These are phyloP conservation scores for Gopherus flavomarginatus DNA, from an alignment of 2,113 vertebrate species.

Conservation along the genomic window DNA sequence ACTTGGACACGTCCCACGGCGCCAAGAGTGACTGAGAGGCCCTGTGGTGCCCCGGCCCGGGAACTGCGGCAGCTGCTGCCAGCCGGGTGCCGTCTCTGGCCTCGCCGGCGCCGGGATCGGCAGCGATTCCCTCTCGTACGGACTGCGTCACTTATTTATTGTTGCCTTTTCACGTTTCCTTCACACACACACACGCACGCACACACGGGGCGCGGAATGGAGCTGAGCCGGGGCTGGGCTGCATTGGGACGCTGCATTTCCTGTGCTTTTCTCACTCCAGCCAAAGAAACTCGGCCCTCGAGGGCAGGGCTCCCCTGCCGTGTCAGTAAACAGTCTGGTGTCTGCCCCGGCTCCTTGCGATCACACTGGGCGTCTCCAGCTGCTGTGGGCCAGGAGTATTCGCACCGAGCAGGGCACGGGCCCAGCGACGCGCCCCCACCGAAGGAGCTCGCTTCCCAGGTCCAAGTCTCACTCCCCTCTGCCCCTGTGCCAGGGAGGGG, in stretches of 20 bases:
- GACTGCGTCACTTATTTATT: constrained; percentile 96
- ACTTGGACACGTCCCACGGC: constrained; percentile 90
- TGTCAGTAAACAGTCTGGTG: constrained; percentile 52
- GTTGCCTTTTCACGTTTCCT: constrained; percentile 92
- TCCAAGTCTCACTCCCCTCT: not conserved
- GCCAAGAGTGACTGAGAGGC: constrained; percentile 91
- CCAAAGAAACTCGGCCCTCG: constrained; percentile 79
- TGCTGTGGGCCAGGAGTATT: constrained; percentile 68
- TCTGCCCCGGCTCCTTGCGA: constrained; percentile 40
- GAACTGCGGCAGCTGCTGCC: constrained; percentile 12
- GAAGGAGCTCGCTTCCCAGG: not conserved
- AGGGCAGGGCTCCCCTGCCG: constrained; percentile 36
- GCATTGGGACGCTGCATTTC: constrained; percentile 55
- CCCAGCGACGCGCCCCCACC: not conserved
- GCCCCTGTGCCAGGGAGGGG: not conserved
- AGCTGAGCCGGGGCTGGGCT: constrained; percentile 63
- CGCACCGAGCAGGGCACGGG: not conserved
- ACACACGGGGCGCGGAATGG: constrained; percentile 63
- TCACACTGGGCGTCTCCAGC: constrained; percentile 39
- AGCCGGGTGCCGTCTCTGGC: constrained; percentile 47
- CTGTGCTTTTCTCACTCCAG: constrained; percentile 81
- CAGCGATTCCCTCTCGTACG: constrained; percentile 65
- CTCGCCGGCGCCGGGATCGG: constrained; percentile 18
- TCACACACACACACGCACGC: constrained; percentile 72
- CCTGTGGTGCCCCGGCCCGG: not conserved